These are phyloP conservation scores for Trachelus tabidus DNA, from an alignment of 2,888 invertebrate species.

Conservation along the genomic window DNA sequence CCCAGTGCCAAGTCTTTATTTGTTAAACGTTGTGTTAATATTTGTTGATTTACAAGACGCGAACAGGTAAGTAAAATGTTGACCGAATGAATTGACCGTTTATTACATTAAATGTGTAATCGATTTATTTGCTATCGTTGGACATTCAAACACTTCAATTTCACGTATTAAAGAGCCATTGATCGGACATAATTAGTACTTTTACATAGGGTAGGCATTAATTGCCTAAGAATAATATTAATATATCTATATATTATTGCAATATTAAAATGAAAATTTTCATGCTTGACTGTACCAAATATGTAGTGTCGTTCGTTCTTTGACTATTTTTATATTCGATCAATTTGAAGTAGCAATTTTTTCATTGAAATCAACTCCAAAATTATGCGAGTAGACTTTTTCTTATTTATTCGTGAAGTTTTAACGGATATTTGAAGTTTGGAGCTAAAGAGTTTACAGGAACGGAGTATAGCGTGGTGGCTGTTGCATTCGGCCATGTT, in stretches of 20 bases:
- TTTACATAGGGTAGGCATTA: not conserved
- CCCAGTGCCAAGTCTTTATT: constrained; percentile 32
- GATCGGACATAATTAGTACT: not conserved
- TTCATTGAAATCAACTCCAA: not conserved
- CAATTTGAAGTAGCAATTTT: not conserved
- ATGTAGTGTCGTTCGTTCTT: not conserved
- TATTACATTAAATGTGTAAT: constrained; percentile 17
- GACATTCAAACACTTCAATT: not conserved
- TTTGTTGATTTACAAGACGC: constrained; percentile 51
- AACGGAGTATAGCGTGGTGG: constrained; percentile 10
- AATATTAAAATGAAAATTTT: not conserved
- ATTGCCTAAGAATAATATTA: not conserved
- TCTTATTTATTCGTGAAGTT: not conserved
- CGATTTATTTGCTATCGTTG: constrained; percentile 18
- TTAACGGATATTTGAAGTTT: not conserved
- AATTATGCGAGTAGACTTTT: not conserved
- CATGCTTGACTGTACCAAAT: not conserved
- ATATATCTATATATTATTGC: not conserved
- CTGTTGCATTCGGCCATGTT: constrained; percentile 47
- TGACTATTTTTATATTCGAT: not conserved
- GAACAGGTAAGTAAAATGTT: constrained; percentile 52
- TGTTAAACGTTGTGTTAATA: constrained; percentile 47
- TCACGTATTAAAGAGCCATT: not conserved
- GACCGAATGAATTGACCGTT: constrained; percentile 34
- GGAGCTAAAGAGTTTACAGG: constrained; percentile 13